Evolutionary conservation across 1,140 invertebrate species (phyloP), one percentile per base, ranked within the genome.

Genomic region (Brachionus asplanchnoidis): DNA sequence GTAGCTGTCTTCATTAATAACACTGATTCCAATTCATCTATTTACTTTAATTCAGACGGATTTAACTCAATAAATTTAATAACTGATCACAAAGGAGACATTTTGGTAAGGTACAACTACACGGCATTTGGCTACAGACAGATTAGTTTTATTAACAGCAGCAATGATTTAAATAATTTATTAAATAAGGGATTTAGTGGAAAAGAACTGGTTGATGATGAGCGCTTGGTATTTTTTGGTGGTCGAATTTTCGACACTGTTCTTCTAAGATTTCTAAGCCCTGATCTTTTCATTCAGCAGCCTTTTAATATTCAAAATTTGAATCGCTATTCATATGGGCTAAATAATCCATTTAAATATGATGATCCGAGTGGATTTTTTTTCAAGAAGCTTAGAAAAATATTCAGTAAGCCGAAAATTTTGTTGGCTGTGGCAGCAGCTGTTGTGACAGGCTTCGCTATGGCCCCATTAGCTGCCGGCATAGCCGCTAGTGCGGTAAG

Each of bases 271-370:
- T 66, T 66, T 28, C 17, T 66, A 9, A 66, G 60, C 28, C 60
- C 60, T 28, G 60, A 66, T 20, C 60, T 66, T 17, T 66, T 66
- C 8, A 66, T 66, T 66, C 60, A 66, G 17, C 14, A 66, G 60
- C 60, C 60, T 66, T 66, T 66, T 66, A 66, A 66, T 66, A 66
- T 66, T 28, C 60, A 66, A 66, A 66, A 66, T 28, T 66, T 66
- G 26, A 66, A 66, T 66, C 14, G 60, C 3, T 66, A 66, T 23
- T 66, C 60, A 26, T 66, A 66, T 66, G 60, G 60, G 11, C 17
- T 66, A 28, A 66, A 66, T 66, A 66, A 66, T 23, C 60, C 60
- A 26, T 66, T 26, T 66, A 66, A 66, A 66, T 66, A 66, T 23
- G 17, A 66, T 66, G 60, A 66, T 23, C 60, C 60, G 8, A 66